These are phyloP conservation scores for Hestina assimilis DNA, from an alignment of 1,140 invertebrate genomes.

Conservation along the genomic window DNA sequence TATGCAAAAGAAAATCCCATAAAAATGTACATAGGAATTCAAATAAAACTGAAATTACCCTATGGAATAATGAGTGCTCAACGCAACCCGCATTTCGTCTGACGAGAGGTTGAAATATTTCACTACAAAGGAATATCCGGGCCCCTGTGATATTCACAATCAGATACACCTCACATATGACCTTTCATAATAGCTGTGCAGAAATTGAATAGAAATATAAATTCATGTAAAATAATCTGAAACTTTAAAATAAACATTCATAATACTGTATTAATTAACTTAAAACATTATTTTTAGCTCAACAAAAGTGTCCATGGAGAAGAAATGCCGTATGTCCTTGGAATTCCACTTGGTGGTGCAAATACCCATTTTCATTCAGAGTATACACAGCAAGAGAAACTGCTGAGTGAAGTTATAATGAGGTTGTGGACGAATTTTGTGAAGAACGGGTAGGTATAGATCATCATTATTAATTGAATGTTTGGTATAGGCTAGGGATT, in stretches of 20 bases:
- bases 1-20: too few species aligned
- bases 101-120: conserved; percentile 1
- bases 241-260: too few species aligned
- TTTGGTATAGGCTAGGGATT: too few species aligned
- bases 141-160: too few species aligned
- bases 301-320: conserved; percentile 89
- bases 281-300: conserved; percentile 65
- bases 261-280: too few species aligned
- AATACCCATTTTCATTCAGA: conserved; percentile 86
- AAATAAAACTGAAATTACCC: too few species aligned
- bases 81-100: not conserved
- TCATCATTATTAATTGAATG: too few species aligned
- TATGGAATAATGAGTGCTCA: too few species aligned
- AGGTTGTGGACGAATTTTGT: conserved; percentile 93
- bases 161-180: not conserved
- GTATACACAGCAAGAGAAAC: conserved; percentile 86
- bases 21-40: too few species aligned
- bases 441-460: conserved; percentile 86
- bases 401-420: conserved; percentile 91
- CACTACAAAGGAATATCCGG: conserved; percentile 2
- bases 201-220: too few species aligned
- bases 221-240: too few species aligned
- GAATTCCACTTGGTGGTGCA: conserved; percentile 88
- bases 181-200: not conserved
- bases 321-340: conserved; percentile 94